phyloP scores from a whole-genome alignment of 2,113 vertebrate genomes.

The Serilophus lunatus region DNA sequence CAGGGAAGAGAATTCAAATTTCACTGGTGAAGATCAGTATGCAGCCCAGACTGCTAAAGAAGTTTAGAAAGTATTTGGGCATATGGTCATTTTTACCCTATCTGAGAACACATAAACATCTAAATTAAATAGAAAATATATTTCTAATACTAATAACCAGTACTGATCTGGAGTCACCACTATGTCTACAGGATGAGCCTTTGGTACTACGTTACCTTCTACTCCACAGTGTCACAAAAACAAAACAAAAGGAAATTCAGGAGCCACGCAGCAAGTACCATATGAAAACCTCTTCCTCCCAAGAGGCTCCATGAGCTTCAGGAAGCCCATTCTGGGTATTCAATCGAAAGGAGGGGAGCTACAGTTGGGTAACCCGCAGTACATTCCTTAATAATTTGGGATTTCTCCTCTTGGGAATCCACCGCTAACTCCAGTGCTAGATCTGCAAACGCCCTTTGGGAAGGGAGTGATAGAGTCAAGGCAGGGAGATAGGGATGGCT shows the following conservation, averaged over 20 bases:
- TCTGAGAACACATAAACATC: background rate
- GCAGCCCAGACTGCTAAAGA: background rate
- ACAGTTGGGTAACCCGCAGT: background rate
- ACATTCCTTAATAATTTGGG: background rate
- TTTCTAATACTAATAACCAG: background rate
- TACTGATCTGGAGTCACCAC: background rate
- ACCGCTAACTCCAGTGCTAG: background rate
- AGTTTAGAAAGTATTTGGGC: background rate
- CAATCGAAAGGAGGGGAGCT: constrained; percentile 5
- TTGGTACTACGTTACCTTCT: background rate
- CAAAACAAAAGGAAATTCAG: background rate
- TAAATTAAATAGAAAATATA: background rate
- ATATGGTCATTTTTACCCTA: background rate
- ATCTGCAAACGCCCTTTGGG: background rate
- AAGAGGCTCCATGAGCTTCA: background rate
- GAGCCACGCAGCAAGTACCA: background rate
- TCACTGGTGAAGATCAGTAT: background rate
- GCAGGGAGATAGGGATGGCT: background rate
- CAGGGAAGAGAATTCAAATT: background rate
- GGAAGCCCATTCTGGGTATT: background rate
- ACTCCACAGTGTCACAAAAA: background rate
- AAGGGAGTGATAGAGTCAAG: background rate
- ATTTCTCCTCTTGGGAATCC: background rate
- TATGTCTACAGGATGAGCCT: accelerated
- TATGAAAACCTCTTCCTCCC: background rate